Conservation (phyloP, 92 coral and sea anemone species). For the Palythoa caribaeorum region DNA sequence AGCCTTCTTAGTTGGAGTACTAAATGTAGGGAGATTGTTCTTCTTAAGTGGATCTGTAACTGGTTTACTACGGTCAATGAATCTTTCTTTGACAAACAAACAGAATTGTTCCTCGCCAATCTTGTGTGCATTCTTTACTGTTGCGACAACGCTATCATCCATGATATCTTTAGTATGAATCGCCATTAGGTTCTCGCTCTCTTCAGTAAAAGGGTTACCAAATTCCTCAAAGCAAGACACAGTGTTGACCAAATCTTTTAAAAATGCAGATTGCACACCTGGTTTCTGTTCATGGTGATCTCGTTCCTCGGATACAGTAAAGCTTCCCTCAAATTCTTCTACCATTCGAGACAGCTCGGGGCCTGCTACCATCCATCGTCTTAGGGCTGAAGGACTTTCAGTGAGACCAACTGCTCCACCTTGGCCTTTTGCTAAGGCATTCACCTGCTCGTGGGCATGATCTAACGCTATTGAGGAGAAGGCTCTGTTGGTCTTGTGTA, state of each 20-base stretch:
- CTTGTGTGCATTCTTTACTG: conserved; percentile 27
- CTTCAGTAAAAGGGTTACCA: conserved; percentile 57
- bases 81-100: conserved; percentile 36
- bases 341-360: conserved; percentile 66
- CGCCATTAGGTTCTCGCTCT: background rate
- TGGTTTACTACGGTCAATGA: conserved; percentile 38
- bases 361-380: conserved; percentile 36
- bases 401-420: conserved; percentile 50
- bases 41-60: conserved; percentile 67
- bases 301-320: conserved; percentile 32
- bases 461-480: conserved; percentile 54
- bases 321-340: conserved; percentile 30
- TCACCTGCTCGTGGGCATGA: conserved; percentile 77
- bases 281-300: background rate
- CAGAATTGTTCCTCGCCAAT: conserved; percentile 34
- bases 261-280: conserved; percentile 40
- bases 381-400: conserved; percentile 62
- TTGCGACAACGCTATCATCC: conserved; percentile 20
- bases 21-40: conserved; percentile 49
- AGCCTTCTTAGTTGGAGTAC: conserved; percentile 34
- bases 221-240: conserved; percentile 63
- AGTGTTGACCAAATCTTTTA: conserved; percentile 61
- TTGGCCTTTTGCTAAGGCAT: conserved; percentile 66
- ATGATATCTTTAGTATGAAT: conserved; percentile 33
- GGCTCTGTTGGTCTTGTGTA: conserved; percentile 58